Evolutionary conservation across 1,140 invertebrate genomes (phyloP), one percentile per base, ranked within the genome.

Genomic region (Dufourea novaeangliae): DNA sequence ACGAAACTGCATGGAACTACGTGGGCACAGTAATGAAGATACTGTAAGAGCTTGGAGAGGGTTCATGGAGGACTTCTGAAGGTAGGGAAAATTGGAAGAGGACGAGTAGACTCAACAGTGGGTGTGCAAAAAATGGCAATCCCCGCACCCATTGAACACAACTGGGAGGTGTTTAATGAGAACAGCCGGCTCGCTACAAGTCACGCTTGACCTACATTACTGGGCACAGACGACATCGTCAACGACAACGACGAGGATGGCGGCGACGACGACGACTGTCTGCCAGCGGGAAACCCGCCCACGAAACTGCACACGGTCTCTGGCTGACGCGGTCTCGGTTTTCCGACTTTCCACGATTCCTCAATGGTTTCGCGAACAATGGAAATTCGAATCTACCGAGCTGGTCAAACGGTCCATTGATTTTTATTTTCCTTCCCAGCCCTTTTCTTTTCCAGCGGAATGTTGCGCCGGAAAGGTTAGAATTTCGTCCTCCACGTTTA

Each of bases 161-260:
- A 59, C 79, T 75, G 34, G 68, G 78, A 79, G 78, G 79, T 84
- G 78, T 86, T 84, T 83, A 83, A 86, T 78, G 86, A 83, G 83
- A 73, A 59, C 64, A 69, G 71, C 67, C 62, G 62, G 41, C 54
- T 76, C 34, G 64, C 52, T 75, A 71, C 67, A 64, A 41, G 74
- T 56, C 34, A 61, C 67, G 67, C 71, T 77, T 84, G 78, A 78
- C 87, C 87, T 73, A 87, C 57, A 82, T 83, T 20, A 73, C 39
- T 14, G 27, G 37, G 12, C 44, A 52, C 27, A 59, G 56, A 54
- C 72, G 50, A 27, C 67, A 54, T 52, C 68, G 63, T 78, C 62
- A 37, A 79, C 71, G 62, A 37, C 59, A 25, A 44, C 50, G 22
- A 39, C 61, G n/a, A 57, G 39, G 25, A 41, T 22, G 2, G 59